Conservation (phyloP, 2,113 vertebrate species). For the Albula glossodonta region DNA sequence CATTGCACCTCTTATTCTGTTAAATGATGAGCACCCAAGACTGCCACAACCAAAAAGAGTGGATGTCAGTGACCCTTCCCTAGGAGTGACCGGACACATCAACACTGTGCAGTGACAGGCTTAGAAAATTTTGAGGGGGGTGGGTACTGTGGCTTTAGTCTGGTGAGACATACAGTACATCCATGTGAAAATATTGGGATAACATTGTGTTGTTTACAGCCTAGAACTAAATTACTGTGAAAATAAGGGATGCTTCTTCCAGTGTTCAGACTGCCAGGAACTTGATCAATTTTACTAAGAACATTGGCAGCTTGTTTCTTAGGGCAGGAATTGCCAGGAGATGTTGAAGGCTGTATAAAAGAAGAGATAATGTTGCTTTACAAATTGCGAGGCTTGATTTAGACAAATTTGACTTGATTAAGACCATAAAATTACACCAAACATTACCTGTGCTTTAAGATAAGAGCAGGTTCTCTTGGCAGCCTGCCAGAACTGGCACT, state of each 20-base stretch:
- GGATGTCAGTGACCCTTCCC: background rate
- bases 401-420: background rate
- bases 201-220: background rate
- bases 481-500: background rate
- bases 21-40: too few species aligned
- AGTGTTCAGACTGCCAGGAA: background rate
- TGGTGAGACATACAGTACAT: background rate
- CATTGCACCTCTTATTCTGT: background rate
- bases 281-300: background rate
- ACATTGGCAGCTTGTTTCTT: background rate
- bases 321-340: background rate
- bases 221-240: background rate
- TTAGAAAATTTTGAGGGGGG: background rate
- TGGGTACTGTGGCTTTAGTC: background rate
- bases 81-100: background rate
- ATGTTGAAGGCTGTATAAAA: background rate
- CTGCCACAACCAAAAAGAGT: too few species aligned
- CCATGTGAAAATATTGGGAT: background rate
- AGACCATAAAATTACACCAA: background rate
- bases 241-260: background rate
- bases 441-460: background rate
- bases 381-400: background rate
- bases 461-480: background rate
- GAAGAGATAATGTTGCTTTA: background rate
- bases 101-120: background rate